These are phyloP conservation scores for Tauraco hartlaubi DNA, from an alignment of 2,797 vertebrate species.

Conservation along the genomic window DNA sequence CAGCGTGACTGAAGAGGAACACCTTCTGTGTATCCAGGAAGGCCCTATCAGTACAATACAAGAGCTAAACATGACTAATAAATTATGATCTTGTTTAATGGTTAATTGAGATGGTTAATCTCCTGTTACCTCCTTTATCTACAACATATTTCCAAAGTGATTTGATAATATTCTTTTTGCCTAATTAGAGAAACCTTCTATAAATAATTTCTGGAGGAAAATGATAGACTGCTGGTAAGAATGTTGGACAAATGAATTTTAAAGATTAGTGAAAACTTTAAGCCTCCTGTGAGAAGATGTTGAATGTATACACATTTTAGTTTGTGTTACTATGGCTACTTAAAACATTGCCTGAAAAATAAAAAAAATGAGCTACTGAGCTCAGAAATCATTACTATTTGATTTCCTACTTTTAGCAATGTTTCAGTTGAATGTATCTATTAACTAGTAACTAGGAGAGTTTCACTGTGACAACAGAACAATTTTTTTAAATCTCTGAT, in stretches of 20 bases:
- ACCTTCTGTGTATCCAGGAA: background rate
- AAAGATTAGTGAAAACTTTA: background rate
- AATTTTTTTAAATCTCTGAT: background rate
- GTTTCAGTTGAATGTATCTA: background rate
- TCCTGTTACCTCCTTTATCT: background rate
- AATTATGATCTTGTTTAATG: background rate
- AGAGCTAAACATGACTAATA: background rate
- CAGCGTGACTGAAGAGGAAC: background rate
- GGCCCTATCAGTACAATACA: background rate
- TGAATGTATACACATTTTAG: background rate
- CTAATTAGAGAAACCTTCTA: background rate
- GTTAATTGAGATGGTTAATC: slow-evolving; percentile 10
- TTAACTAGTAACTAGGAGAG: background rate
- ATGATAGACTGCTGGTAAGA: background rate
- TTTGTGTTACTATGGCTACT: background rate
- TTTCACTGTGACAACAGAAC: background rate
- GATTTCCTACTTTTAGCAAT: background rate
- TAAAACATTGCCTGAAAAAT: background rate
- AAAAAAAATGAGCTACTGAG: background rate
- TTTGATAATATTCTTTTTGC: background rate
- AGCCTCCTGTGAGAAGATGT: background rate
- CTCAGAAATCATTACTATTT: background rate
- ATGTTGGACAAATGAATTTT: background rate
- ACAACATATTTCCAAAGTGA: background rate
- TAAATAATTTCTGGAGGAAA: background rate